Evolutionary conservation across 2,888 invertebrate species (phyloP).

Genomic region (Nephrotoma appendiculata): DNA sequence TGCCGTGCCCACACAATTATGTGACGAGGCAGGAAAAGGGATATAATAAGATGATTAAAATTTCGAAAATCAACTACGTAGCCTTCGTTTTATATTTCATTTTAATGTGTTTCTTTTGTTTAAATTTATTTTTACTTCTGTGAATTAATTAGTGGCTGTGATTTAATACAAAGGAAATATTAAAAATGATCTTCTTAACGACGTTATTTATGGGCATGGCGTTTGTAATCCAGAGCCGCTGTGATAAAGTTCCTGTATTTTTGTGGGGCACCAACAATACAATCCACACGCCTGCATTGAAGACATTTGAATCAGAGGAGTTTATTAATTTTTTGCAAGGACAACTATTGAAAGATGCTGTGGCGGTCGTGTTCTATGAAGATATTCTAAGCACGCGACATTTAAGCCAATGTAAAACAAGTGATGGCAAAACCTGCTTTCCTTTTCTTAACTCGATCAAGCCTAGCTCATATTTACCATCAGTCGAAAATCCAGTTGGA

Average conservation of each 20-base stretch:
- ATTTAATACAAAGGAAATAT: neutral
- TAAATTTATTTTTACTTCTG: neutral
- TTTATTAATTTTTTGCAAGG: neutral
- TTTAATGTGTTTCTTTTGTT: neutral
- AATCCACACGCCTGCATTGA: neutral
- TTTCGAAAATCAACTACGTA: neutral
- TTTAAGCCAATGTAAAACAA: neutral
- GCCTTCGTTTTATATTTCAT: neutral
- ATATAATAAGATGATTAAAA: too few relatives aligned
- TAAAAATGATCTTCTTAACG: neutral
- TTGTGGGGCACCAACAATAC: conserved; percentile 35
- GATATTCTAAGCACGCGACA: neutral
- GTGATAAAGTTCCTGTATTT: conserved; percentile 40
- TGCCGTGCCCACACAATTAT: too few relatives aligned
- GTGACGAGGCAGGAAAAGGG: too few relatives aligned
- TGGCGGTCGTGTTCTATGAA: neutral
- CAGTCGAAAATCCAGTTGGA: conserved; percentile 43
- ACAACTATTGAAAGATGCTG: neutral
- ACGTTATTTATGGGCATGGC: neutral
- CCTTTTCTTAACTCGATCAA: neutral
- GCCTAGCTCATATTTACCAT: conserved; percentile 40
- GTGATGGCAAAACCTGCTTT: neutral
- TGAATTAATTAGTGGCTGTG: neutral
- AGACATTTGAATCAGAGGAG: neutral
- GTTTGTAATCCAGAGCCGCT: neutral